phyloP scores from a whole-genome alignment of 2,113 vertebrate genomes.

The Colinus virginianus region DNA sequence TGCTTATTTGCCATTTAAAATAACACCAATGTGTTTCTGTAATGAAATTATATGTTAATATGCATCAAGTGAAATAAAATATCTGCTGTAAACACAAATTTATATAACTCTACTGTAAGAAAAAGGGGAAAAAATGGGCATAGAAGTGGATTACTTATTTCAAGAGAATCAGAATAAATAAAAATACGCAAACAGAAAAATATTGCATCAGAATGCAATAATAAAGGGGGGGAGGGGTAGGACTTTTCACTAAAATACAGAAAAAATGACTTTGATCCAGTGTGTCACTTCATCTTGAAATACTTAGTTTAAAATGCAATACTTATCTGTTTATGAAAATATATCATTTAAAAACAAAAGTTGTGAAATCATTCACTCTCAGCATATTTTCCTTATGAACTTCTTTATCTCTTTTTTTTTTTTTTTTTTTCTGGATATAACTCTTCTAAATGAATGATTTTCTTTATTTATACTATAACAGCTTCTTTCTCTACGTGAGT shows the following conservation, averaged over 20 bases:
- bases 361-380: background rate
- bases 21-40: background rate
- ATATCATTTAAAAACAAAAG: background rate
- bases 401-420: background rate
- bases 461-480: background rate
- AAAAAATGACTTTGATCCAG: background rate
- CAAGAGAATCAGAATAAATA: too few relatives aligned
- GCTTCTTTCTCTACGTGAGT: accelerated
- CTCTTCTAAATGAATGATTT: background rate
- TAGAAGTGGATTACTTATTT: background rate
- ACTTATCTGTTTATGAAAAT: background rate
- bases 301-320: background rate
- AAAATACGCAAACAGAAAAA: too few relatives aligned
- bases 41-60: background rate
- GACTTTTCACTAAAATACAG: background rate
- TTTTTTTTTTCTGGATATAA: background rate
- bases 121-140: accelerated
- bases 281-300: background rate
- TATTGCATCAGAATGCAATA: background rate
- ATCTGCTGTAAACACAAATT: background rate
- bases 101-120: background rate
- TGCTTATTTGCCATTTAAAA: background rate
- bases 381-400: background rate
- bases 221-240: background rate
- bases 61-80: background rate